Evolutionary conservation across 2,888 invertebrate species (phyloP), one percentile per base, ranked within the genome.

Genomic region (Trypoxylon attenuatum): DNA sequence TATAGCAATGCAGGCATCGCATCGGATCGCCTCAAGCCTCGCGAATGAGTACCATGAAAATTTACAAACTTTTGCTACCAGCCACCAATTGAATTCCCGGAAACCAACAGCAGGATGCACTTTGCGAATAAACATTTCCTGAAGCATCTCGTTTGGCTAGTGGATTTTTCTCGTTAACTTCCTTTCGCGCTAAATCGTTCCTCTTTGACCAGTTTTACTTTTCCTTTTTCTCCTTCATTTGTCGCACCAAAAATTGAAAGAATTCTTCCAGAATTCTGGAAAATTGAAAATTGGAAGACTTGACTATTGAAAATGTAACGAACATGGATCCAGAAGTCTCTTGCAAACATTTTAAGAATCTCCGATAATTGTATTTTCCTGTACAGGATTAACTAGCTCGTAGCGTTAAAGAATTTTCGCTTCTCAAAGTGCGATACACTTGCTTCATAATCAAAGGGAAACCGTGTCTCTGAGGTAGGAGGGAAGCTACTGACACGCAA

Each of bases 21-120:
- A n/a, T n/a, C n/a, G n/a, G n/a, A n/a, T n/a, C 42, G 47, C 50
- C 53, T 51, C 51, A 29, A 25, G 29, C 10, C 43, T 6, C 25
- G 25, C 29, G 19, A 59, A 53, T 5, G 42, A 69, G 25, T 50
- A 41, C 45, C 50, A 29, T 18, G 58, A 43, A 53, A 64, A 73
- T 53, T 58, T 64, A 54, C 53, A 51, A 69, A 73, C 58, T 55
- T n/a, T 27, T 42, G 13, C 29, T 13, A 33, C 33, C 33, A 33
- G 33, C 13, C n/a, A 33, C 33, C 33, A 33, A 33, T 33, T 33
- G n/a, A 33, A 33, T 33, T 33, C 33, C n/a, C 33, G 33, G 33
- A 33, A 33, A 13, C 13, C 33, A 13, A 33, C 10, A 33, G 33
- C 33, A 13, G 4, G n/a, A 33, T 33, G 33, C 33, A 33, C 33